phyloP scores from a whole-genome alignment of 2,888 invertebrate species.

The Pachymerium ferrugineum region DNA sequence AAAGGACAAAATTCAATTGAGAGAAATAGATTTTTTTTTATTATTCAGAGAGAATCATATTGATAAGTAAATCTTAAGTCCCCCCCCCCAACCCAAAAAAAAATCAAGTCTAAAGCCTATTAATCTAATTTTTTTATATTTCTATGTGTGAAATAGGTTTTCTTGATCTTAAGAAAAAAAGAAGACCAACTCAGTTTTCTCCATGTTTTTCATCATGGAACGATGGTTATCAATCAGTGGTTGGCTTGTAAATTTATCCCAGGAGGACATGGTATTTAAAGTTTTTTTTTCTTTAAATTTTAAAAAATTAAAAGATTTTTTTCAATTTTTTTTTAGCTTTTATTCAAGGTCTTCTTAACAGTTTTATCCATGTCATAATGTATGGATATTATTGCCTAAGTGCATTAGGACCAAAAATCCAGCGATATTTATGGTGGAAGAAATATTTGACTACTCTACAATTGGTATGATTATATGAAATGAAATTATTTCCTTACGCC shows the following conservation, averaged over 20 bases:
- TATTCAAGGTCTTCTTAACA: not conserved
- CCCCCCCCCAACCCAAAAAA: too few species aligned
- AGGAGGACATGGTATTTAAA: constrained; percentile 11
- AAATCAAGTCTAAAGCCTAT: too few species aligned
- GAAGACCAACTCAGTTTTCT: constrained; percentile 1
- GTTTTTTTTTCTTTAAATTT: too few species aligned
- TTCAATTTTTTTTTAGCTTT: not conserved
- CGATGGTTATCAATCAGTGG: constrained; percentile 27
- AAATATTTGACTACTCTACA: constrained; percentile 10
- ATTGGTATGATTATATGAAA: not conserved
- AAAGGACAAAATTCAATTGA: not conserved
- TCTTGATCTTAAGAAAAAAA: constrained; percentile 15
- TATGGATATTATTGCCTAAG: not conserved
- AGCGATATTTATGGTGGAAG: constrained; percentile 4
- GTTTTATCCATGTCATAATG: not conserved
- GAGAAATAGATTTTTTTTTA: not conserved
- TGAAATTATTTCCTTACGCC: not conserved
- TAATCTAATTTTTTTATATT: too few species aligned
- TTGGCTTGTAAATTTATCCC: constrained; percentile 5
- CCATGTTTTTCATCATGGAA: constrained; percentile 1
- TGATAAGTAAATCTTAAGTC: too few species aligned
- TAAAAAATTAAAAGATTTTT: not conserved
- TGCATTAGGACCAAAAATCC: not conserved
- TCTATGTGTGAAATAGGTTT: not conserved
- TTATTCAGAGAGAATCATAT: too few species aligned